Evolutionary conservation across 2,888 invertebrate genomes (phyloP), one percentile per base, ranked within the genome.

Genomic region (Tiliacea citrago): DNA sequence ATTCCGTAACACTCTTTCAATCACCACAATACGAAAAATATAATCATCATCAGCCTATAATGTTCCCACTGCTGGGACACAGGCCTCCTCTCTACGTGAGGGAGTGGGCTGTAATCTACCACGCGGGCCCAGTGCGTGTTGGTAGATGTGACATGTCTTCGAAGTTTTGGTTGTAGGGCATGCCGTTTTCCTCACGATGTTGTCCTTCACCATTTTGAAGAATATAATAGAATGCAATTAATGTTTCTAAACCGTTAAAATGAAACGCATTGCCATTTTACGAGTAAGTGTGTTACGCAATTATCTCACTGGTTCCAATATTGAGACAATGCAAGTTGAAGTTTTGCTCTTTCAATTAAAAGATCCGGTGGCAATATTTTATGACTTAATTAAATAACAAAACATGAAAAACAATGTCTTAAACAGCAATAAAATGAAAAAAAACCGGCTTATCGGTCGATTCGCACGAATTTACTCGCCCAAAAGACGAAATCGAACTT

Each of bases 351-450:
- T 39, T 24, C 16, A 24, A 21, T 8, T 39, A 5, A 13, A 39
- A 42, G 3, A 42, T 21, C 8, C 12, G 3, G 29, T 3, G 6
- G n/a, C 5, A 62, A 21, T 58, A 35, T 21, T 16, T 13, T 35
- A 21, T 45, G 16, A 21, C 7, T 18, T 39, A 13, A 55, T 29
- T 42, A 57, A 51, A n/a, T 35, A 57, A 35, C 9, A 55, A 21
- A 49, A 12, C 12, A 42, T 13, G 8, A 39, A 45, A 68, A 68
- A 39, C 13, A 60, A 62, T n/a, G 51, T 24, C 61, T 61, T 42
- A 24, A 6, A 68, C 35, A n/a, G 49, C 49, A 74, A 67, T 66
- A 62, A 68, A 58, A 62, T n/a, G 21, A 21, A 35, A 65, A 71
- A 71, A 73, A 74, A 62, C 21, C 60, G 29, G 24, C 74, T 55